A percentile compares a stretch with the other conserved stretches of the same genome.
Evolutionary conservation across 2,888 invertebrate genomes (phyloP).

Genomic region (Leptinotarsa peninsularis): DNA sequence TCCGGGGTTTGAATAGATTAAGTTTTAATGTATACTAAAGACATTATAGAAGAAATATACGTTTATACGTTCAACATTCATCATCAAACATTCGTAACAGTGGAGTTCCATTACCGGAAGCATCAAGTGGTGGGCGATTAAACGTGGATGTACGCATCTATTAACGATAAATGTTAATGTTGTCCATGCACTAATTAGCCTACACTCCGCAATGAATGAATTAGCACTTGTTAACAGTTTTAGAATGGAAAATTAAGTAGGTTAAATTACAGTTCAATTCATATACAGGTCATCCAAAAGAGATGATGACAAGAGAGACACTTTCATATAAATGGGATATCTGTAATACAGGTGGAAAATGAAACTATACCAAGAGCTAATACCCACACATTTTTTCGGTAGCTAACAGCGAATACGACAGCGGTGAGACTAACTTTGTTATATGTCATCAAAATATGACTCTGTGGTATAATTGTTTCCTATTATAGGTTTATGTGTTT

Average conservation of each 20-base stretch:
- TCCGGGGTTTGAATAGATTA: too few species aligned
- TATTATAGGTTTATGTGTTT: too few species aligned
- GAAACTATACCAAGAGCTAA: too few species aligned
- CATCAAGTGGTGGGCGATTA: background rate
- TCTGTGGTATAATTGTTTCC: too few species aligned
- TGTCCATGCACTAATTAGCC: conserved; percentile 2
- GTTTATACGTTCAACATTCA: background rate
- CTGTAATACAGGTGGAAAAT: too few species aligned
- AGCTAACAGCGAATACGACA: too few species aligned
- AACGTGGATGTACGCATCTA: background rate
- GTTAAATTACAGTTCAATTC: background rate
- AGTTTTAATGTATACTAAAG: too few species aligned
- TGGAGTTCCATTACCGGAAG: background rate
- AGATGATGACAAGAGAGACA: too few species aligned
- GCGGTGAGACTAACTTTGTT: too few species aligned
- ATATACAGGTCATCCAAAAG: background rate
- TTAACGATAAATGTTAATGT: background rate
- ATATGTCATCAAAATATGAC: too few species aligned
- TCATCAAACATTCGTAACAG: background rate
- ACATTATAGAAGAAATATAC: background rate
- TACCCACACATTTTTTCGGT: too few species aligned
- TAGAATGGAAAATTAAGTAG: conserved; percentile 19
- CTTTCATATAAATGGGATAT: too few species aligned
- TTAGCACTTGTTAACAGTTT: background rate
- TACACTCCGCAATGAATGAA: background rate